Base-by-base conservation (phyloP, 1,140 invertebrate species). In the Psix sp. region DNA sequence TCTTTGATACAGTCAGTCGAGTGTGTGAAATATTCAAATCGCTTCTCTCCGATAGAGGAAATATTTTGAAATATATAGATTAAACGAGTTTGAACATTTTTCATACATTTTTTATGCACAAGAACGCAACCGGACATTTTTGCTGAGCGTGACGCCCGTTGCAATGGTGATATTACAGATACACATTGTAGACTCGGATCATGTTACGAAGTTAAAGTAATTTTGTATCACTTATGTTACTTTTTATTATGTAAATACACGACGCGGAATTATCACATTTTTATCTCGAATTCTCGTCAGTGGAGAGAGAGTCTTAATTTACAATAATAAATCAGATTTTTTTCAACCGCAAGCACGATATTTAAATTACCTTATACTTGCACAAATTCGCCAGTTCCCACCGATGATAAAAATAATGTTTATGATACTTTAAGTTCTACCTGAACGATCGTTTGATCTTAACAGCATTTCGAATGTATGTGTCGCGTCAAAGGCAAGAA, bases 161-260 rank as follows among this genome's bases (percentile, higher is more conserved):
- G 24, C 48, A 60, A 31, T 60, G 24, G 36, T 49, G 48, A 39
- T 35, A 40, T 26, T 42, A 42, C 39, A 17, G 20, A 10, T n/a
- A 24, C 26, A 52, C 48, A 52, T 35, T 48, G 43, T 48, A 40
- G n/a, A 33, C 14, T 20, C 16, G 39, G 20, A 38, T 60, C 56
- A 5, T 14, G 16, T 59, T 59, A 38, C 42, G 15, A 46, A 45
- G 38, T 57, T 45, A 16, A n/a, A 56, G 33, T 57, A 24, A 26
- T 57, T 57, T 36, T 57, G 20, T 39, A 46, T 48, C 33, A 29
- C 48, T 26, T 33, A 18, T 14, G 11, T 43, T 17, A 43, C 40
- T 43, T 43, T 43, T 43, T 14, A 43, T 43, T 14, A 29, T 7
- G 11, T 29, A 43, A 43, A 43, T 13, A 35, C n/a, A 13, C 10